These are phyloP conservation scores for Streptopelia turtur DNA, from an alignment of 2,797 vertebrate species.

Conservation along the genomic window DNA sequence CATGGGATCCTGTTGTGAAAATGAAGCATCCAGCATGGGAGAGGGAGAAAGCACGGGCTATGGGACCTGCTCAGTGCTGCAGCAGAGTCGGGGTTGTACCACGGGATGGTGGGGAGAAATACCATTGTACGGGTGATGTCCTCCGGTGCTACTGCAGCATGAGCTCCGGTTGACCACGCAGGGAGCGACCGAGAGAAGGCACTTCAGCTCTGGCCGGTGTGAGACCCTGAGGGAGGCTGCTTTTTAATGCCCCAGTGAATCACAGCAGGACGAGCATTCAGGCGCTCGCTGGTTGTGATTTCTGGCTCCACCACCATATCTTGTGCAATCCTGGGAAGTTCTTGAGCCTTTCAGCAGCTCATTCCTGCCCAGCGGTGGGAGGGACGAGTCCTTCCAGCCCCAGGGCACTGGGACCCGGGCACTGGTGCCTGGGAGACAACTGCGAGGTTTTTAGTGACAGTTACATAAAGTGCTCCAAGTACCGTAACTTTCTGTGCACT, in stretches of 20 bases:
- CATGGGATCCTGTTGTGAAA: neutral
- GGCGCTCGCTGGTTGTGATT: neutral
- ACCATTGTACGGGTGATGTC: neutral
- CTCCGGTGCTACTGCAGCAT: neutral
- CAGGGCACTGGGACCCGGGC: neutral
- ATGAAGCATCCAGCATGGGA: neutral
- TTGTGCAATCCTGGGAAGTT: neutral
- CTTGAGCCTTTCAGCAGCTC: neutral
- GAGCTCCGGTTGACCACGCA: neutral
- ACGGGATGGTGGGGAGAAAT: neutral
- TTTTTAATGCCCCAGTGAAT: neutral
- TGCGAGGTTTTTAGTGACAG: neutral
- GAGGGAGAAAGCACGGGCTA: neutral
- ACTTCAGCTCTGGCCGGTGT: neutral
- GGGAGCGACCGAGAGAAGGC: neutral
- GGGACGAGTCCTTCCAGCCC: neutral
- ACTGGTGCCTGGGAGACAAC: neutral
- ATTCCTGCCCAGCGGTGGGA: neutral
- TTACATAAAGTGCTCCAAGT: neutral
- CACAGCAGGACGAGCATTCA: neutral
- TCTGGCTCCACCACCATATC: neutral
- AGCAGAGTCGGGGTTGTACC: neutral
- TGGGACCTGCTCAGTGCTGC: neutral
- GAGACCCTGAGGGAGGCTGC: neutral
- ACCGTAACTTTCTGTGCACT: accelerated